A percentile compares a stretch with the other conserved stretches of the same genome.
These are phyloP conservation scores for Xestia c-nigrum DNA, from an alignment of 2,888 invertebrate genomes.

Conservation along the genomic window DNA sequence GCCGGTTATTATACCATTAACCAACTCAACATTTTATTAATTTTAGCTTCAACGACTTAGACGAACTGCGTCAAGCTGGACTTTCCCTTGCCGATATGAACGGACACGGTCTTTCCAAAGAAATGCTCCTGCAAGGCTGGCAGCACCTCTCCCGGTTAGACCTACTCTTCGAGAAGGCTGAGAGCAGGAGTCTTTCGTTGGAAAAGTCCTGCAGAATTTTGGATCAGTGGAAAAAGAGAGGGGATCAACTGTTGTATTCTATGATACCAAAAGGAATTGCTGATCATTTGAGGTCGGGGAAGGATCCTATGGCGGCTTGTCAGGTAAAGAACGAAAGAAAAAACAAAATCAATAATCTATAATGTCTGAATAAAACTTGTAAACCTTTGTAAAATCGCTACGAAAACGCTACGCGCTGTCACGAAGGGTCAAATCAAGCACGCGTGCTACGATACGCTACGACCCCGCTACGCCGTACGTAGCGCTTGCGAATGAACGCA, in stretches of 20 bases:
- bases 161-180: slow-evolving; percentile 95
- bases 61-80: slow-evolving; percentile 95
- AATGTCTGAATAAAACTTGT: neutral
- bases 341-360: neutral
- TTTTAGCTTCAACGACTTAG: slow-evolving; percentile 94
- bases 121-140: slow-evolving; percentile 96
- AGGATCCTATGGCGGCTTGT: slow-evolving; percentile 94
- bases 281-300: slow-evolving; percentile 94
- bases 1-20: neutral
- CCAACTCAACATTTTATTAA: neutral
- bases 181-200: slow-evolving; percentile 94
- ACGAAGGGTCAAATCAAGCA: neutral
- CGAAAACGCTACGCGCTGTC: neutral
- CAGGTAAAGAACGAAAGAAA: slow-evolving; percentile 86
- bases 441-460: neutral
- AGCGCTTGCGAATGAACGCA: neutral
- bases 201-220: slow-evolving; percentile 94
- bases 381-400: neutral
- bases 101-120: slow-evolving; percentile 95
- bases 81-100: slow-evolving; percentile 96
- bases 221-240: slow-evolving; percentile 96
- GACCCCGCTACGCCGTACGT: neutral
- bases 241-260: slow-evolving; percentile 96
- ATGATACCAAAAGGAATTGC: slow-evolving; percentile 97
- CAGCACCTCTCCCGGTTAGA: slow-evolving; percentile 95